Conservation (phyloP, 1,140 invertebrate genomes). For the Ceratosolen fusciceps region DNA sequence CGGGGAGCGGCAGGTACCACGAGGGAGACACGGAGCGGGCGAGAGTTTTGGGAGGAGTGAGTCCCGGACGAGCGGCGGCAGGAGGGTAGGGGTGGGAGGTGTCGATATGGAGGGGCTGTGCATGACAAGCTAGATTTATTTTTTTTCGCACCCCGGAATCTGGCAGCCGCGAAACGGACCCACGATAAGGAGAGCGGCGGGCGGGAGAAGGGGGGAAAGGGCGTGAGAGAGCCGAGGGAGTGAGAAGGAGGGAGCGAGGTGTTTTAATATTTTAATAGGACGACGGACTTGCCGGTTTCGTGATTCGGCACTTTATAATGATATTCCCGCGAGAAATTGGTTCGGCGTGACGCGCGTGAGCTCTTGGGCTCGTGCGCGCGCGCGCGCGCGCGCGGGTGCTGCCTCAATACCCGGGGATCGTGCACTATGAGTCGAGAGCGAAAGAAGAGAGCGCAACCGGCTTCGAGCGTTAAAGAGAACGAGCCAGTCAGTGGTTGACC, state of each 20-base stretch:
- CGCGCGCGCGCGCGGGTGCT: constrained; percentile 55
- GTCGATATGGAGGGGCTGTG: constrained; percentile 60
- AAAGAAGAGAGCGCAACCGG: not conserved
- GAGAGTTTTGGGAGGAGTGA: too few species aligned
- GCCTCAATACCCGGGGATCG: constrained; percentile 16
- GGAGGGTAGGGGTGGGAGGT: too few species aligned
- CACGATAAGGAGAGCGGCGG: not conserved
- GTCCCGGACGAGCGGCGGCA: not conserved
- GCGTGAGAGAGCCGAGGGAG: not conserved
- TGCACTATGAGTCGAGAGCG: constrained; percentile 9
- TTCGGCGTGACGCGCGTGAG: constrained; percentile 59
- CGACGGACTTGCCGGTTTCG: constrained; percentile 56
- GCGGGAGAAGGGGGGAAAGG: not conserved
- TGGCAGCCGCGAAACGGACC: constrained; percentile 4
- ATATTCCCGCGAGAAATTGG: constrained; percentile 70
- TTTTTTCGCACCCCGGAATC: constrained; percentile 68
- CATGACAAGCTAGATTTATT: constrained; percentile 72
- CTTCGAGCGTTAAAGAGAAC: not conserved
- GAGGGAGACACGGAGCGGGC: too few species aligned
- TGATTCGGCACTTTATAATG: constrained; percentile 72
- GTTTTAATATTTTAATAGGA: constrained; percentile 73
- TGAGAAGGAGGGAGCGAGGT: constrained; percentile 53
- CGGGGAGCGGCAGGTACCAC: too few species aligned
- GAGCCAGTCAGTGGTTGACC: not conserved
- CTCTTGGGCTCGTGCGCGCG: constrained; percentile 55